These are phyloP conservation scores for Heliocidaris erythrogramma DNA, from an alignment of 35 echinoderm and acorn worm genomes.

Conservation along the genomic window DNA sequence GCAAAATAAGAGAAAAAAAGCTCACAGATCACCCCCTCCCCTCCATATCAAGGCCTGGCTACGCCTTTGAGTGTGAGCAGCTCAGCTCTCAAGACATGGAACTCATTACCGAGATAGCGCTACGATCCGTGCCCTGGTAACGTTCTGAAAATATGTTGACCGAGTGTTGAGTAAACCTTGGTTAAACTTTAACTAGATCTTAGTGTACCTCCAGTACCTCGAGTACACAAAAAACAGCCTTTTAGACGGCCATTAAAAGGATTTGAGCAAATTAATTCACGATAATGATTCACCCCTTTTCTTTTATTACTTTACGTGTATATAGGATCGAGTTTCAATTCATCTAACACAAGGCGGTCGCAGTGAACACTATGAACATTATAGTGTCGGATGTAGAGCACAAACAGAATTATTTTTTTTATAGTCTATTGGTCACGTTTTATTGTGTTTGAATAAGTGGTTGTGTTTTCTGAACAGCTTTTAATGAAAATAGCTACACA, in stretches of 20 bases:
- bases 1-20: too few relatives aligned
- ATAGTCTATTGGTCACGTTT: neutral
- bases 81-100: neutral
- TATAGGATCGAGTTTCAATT: neutral
- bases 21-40: neutral
- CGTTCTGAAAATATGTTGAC: neutral
- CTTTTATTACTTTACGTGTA: neutral
- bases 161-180: neutral
- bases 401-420: neutral
- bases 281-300: neutral
- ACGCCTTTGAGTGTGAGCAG: neutral
- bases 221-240: constrained; percentile 4
- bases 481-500: neutral
- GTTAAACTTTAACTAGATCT: neutral
- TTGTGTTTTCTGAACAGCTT: neutral
- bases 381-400: neutral
- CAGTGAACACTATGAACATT: neutral
- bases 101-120: neutral
- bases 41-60: neutral
- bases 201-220: neutral
- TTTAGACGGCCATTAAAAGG: constrained; percentile 16
- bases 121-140: neutral
- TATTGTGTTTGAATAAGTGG: neutral
- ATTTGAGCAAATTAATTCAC: constrained; percentile 5
- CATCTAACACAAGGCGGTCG: neutral